These are phyloP conservation scores for Siniperca knerii DNA, from an alignment of 2,113 vertebrate genomes.

Conservation along the genomic window DNA sequence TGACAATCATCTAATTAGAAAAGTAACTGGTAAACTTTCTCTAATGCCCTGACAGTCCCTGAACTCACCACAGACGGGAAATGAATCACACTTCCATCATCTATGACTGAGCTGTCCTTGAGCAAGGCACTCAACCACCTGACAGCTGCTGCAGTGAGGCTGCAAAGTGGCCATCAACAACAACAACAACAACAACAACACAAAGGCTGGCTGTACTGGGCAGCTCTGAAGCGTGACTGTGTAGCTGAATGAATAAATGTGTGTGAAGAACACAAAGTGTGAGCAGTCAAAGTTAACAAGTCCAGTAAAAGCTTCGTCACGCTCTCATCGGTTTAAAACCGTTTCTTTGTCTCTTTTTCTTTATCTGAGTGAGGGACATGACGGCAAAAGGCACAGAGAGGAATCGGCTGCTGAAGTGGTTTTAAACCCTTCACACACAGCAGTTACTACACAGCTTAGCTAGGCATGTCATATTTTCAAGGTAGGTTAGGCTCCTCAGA, in stretches of 20 bases:
- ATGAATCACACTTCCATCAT: constrained; percentile 22
- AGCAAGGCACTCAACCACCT: constrained; percentile 18
- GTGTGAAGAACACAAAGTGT: background rate
- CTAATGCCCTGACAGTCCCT: background rate
- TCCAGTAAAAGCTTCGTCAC: background rate
- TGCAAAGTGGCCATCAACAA: constrained; percentile 5
- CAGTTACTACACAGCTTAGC: background rate
- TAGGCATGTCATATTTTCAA: too few relatives aligned
- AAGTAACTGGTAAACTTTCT: background rate
- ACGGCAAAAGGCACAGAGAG: background rate
- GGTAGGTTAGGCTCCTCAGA: background rate
- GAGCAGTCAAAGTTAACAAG: background rate
- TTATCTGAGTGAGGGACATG: background rate
- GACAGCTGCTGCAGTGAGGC: constrained; percentile 11
- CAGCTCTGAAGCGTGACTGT: constrained; percentile 21
- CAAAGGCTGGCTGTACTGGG: background rate
- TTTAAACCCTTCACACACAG: too few relatives aligned
- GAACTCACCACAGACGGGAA: constrained; percentile 12
- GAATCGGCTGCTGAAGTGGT: background rate
- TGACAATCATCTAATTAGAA: too few relatives aligned
- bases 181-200: constrained; percentile 3
- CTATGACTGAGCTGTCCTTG: constrained; percentile 9
- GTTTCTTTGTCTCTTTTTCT: background rate
- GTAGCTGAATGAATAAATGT: constrained; percentile 15
- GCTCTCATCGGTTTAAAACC: background rate